These are phyloP conservation scores for Fulmarus glacialis DNA, from an alignment of 2,113 vertebrate species.

Conservation along the genomic window DNA sequence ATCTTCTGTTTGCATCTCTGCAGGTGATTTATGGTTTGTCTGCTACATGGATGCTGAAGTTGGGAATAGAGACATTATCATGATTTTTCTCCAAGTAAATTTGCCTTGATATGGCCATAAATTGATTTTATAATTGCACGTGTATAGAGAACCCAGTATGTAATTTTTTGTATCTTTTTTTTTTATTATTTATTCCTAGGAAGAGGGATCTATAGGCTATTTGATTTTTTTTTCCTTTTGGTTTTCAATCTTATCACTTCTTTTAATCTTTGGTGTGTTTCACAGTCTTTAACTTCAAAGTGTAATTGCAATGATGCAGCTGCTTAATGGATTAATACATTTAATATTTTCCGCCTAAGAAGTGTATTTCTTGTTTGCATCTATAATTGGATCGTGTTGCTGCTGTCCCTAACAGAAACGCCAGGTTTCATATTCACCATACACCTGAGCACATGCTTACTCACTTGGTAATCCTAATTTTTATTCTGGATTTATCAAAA, in stretches of 20 bases:
- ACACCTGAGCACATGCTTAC: constrained; percentile 49
- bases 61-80: background rate
- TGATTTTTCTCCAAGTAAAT: background rate
- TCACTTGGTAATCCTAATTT: constrained; percentile 42
- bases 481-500: constrained; percentile 51
- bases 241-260: background rate
- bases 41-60: background rate
- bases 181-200: background rate
- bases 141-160: background rate
- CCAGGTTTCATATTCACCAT: constrained; percentile 40
- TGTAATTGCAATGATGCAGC: constrained; percentile 45
- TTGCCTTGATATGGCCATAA: background rate
- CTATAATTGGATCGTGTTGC: constrained; percentile 60
- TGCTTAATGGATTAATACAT: constrained; percentile 52
- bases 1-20: background rate
- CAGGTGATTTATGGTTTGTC: background rate
- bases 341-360: constrained; percentile 58
- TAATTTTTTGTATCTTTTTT: background rate
- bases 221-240: background rate
- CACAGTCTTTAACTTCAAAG: constrained; percentile 64
- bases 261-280: constrained; percentile 16
- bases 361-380: constrained; percentile 56
- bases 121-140: background rate
- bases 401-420: background rate
- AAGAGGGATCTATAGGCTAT: background rate